These are phyloP conservation scores for Pseudococcus longispinus DNA, from an alignment of 2,888 invertebrate species.

Conservation along the genomic window DNA sequence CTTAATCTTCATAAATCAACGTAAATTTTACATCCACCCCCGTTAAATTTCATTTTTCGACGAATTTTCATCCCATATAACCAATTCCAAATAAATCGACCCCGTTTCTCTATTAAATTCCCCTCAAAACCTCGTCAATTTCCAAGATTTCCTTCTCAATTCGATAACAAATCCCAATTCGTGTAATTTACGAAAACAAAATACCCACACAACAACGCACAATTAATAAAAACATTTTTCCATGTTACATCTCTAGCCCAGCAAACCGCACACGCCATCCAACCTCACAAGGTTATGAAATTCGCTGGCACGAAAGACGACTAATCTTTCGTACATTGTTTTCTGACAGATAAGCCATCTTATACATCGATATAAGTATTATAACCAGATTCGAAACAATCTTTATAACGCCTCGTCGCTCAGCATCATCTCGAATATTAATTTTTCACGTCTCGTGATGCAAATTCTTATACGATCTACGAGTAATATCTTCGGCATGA, in stretches of 20 bases:
- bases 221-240: background rate
- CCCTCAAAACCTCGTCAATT: too few relatives aligned
- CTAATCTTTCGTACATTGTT: background rate
- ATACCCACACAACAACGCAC: too few relatives aligned
- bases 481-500: background rate
- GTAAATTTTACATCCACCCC: too few relatives aligned
- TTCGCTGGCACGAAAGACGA: background rate
- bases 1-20: too few relatives aligned
- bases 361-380: background rate
- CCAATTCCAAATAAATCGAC: too few relatives aligned
- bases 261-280: background rate
- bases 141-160: too few relatives aligned
- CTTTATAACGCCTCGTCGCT: background rate
- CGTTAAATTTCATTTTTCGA: too few relatives aligned
- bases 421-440: background rate
- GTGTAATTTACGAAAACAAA: too few relatives aligned
- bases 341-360: slow-evolving; percentile 6
- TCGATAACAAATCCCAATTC: too few relatives aligned
- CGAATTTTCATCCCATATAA: too few relatives aligned
- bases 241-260: background rate
- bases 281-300: background rate
- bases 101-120: too few relatives aligned
- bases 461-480: background rate
- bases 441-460: background rate
- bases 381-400: background rate